Conservation (phyloP, 1,140 invertebrate genomes). For the Drosophila kikkawai region DNA sequence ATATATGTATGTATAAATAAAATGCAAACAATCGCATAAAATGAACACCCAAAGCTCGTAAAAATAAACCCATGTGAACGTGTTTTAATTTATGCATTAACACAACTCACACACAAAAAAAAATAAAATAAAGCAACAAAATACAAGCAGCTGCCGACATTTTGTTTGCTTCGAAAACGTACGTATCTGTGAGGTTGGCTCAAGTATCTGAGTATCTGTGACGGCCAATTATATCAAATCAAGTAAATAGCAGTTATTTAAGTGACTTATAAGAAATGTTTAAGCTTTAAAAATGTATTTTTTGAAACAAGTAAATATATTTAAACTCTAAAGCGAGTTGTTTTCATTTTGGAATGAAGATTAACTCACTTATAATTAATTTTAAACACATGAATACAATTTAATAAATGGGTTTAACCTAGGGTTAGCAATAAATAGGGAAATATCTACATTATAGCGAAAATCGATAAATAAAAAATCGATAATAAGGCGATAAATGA, state of each 20-base stretch:
- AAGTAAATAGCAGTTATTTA: constrained; percentile 40
- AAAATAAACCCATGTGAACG: constrained; percentile 48
- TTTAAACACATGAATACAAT: background rate
- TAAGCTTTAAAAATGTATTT: constrained; percentile 11
- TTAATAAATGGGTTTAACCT: background rate
- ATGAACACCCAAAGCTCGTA: constrained; percentile 11
- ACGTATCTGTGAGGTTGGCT: constrained; percentile 34
- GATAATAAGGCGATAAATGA: too few species aligned
- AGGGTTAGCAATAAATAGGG: background rate
- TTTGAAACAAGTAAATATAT: background rate
- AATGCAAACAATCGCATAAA: constrained; percentile 56
- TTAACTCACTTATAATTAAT: background rate
- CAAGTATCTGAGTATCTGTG: constrained; percentile 29
- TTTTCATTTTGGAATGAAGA: background rate
- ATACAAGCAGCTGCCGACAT: constrained; percentile 67
- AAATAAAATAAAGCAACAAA: background rate
- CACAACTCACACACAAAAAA: constrained; percentile 24
- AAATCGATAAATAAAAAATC: too few species aligned
- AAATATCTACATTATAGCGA: too few species aligned
- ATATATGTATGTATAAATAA: constrained; percentile 57
- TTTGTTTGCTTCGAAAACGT: constrained; percentile 46
- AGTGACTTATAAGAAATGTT: background rate
- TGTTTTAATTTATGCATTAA: constrained; percentile 71
- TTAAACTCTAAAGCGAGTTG: background rate
- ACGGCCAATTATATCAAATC: constrained; percentile 80